phyloP scores from a whole-genome alignment of 2,888 invertebrate genomes.

The Ellobium chinense region DNA sequence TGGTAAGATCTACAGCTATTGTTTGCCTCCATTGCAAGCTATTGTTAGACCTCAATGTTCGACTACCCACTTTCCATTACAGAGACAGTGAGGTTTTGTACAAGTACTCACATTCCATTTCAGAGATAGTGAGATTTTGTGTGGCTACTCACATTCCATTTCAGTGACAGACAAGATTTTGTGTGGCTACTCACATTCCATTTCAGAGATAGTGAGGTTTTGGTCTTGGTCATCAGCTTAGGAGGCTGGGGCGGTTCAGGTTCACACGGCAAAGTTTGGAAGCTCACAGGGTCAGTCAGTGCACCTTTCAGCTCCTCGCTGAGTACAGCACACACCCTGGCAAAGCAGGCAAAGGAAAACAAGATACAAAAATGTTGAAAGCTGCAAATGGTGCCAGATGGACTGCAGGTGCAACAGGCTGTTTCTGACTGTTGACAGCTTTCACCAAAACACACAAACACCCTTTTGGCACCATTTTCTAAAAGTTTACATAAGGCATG shows the following conservation, averaged over 20 bases:
- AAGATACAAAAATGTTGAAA: neutral
- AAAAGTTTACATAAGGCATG: no score
- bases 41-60: no score
- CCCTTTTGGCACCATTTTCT: no score
- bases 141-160: no score
- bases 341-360: neutral
- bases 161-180: no score
- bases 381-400: neutral
- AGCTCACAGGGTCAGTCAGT: conserved; percentile 88
- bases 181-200: conserved; percentile 80
- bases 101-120: conserved; percentile 80
- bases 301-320: conserved; percentile 86
- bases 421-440: no score
- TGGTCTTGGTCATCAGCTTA: conserved; percentile 86
- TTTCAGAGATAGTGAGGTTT: conserved; percentile 82
- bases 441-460: no score
- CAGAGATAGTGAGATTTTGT: conserved; percentile 82
- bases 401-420: neutral
- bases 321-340: conserved; percentile 84
- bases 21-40: no score
- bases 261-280: conserved; percentile 89
- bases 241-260: conserved; percentile 86
- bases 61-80: no score
- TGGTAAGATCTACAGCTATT: no score
- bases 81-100: no score